A percentile compares a stretch with the other conserved stretches of the same genome.
Evolutionary conservation across 1,140 invertebrate genomes (phyloP).

Genomic region (Elysia chlorotica): DNA sequence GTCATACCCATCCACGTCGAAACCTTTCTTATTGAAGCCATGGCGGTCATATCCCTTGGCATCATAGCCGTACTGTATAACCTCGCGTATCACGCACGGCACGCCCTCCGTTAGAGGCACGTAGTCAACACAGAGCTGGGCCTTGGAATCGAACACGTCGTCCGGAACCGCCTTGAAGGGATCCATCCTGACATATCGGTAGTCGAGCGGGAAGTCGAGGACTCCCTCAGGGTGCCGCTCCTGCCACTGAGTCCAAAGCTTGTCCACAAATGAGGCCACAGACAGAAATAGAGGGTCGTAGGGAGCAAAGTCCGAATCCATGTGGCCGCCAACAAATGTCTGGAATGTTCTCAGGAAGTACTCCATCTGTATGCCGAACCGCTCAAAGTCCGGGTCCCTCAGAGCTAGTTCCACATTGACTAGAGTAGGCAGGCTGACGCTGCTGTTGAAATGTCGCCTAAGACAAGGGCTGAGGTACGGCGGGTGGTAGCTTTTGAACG

Average conservation of each 20-base stretch:
- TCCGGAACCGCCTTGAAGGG: slow-evolving; percentile 47
- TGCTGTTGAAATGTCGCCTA: slow-evolving; percentile 38
- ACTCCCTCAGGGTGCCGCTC: slow-evolving; percentile 32
- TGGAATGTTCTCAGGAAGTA: slow-evolving; percentile 37
- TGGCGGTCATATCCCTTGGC: slow-evolving; percentile 43
- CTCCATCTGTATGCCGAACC: slow-evolving; percentile 43
- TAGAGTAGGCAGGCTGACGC: slow-evolving; percentile 41
- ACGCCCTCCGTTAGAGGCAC: slow-evolving; percentile 38
- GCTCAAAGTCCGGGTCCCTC: slow-evolving; percentile 36
- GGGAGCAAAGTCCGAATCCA: slow-evolving; percentile 38
- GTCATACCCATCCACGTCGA: slow-evolving; percentile 42
- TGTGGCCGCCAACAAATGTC: slow-evolving; percentile 48
- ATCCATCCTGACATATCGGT: slow-evolving; percentile 37
- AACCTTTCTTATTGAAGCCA: slow-evolving; percentile 42
- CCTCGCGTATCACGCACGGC: slow-evolving; percentile 36
- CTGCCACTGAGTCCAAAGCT: slow-evolving; percentile 50
- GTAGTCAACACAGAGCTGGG: slow-evolving; percentile 50
- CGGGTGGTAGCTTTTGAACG: slow-evolving; percentile 44
- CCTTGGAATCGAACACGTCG: slow-evolving; percentile 39
- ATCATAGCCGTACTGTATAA: slow-evolving; percentile 32
- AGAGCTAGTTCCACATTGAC: slow-evolving; percentile 45
- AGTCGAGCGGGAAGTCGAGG: slow-evolving; percentile 30
- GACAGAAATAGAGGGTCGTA: slow-evolving; percentile 52
- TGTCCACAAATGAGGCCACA: slow-evolving; percentile 45
- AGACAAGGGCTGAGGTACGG: slow-evolving; percentile 46